These are phyloP conservation scores for Cotesia vestalis DNA, from an alignment of 1,140 invertebrate genomes.

Conservation along the genomic window DNA sequence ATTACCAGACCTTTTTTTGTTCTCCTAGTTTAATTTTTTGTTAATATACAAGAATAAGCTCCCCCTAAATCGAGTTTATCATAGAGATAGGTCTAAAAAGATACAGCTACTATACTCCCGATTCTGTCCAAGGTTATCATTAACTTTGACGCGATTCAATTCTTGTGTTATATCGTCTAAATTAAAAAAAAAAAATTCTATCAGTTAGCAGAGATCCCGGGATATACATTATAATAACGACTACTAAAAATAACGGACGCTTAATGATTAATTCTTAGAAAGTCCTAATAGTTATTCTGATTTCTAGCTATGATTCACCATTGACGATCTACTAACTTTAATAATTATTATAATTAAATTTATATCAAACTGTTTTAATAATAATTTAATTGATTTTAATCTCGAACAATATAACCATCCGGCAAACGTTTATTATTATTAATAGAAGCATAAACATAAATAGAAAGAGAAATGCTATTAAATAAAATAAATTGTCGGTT, in stretches of 20 bases:
- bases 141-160: conserved; percentile 17
- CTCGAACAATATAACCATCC: no score
- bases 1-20: conserved; percentile 21
- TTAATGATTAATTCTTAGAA: conserved; percentile 33
- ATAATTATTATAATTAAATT: no score
- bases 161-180: background rate
- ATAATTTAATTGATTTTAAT: no score
- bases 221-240: background rate
- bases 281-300: conserved; percentile 8
- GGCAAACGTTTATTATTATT: background rate
- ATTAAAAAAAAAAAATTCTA: conserved; percentile 8
- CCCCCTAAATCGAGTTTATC: background rate
- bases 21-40: background rate
- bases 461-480: background rate
- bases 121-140: conserved; percentile 18
- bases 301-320: conserved; percentile 16
- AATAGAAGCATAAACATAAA: background rate
- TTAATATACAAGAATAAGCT: background rate
- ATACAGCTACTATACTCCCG: background rate
- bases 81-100: conserved; percentile 5
- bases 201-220: background rate
- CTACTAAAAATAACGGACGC: conserved; percentile 8
- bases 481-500: background rate
- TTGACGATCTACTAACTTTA: background rate
- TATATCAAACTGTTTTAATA: no score